Base-by-base conservation (phyloP, 2,113 vertebrate species). In the Corythoichthys intestinalis region DNA sequence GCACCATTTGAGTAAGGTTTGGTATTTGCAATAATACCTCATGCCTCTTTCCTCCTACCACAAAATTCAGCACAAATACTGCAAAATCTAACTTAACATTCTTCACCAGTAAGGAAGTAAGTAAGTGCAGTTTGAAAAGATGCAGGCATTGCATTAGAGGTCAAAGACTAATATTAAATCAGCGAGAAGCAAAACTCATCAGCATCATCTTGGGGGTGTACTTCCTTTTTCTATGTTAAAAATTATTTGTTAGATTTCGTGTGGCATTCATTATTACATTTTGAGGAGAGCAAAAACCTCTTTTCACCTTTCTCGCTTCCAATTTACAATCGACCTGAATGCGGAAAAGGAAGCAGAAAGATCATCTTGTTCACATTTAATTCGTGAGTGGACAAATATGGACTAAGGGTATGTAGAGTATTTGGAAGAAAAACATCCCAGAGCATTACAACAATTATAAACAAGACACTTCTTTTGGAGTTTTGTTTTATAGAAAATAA, bases 81-180 rank as follows among this genome's bases (percentile, higher is more conserved):
- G 74, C 83, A 74, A n/a, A 9, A 61, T 66, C 63, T 56, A 73
- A 72, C 69, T 63, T 75, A 68, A 49, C 58, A 71, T 66, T 81
- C 39, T 20, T 57, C 62, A 74, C 5, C 44, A 59, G 15, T 14
- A 59, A n/a, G 7, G 65, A 38, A 79, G 78, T 8, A 60, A 28
- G 20, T 28, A 28, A 28, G 20, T 28, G 20, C 20, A 28, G 20
- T 28, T 28, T 28, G 20, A 28, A 28, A 28, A 28, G 20, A 28
- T 28, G 20, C 54, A 65, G 76, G 50, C 59, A 41, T 3, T 7
- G 70, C 67, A 68, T 82, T 74, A 75, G 52, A 67, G 69, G 82
- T 74, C 80, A 88, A 85, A 83, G 78, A 83, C 80, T 88, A 87
- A 85, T 75, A 39, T 72, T 46, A 85, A 65, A 86, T 88, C 85